Base-by-base conservation (phyloP, 2,888 invertebrate genomes). In the Synanthedon tipuliformis region DNA sequence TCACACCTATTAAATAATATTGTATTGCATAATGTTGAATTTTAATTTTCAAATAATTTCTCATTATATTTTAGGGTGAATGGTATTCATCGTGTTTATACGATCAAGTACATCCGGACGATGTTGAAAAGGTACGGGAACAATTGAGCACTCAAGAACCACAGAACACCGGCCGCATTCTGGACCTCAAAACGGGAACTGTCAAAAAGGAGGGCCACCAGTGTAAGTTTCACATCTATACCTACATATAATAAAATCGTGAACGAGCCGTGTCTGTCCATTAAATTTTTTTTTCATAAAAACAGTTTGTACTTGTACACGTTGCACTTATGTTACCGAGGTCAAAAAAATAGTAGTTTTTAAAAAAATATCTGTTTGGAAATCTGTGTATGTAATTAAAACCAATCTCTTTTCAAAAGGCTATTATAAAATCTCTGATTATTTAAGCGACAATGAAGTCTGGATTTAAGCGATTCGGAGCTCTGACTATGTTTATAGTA, bases 191-290 rank as follows among this genome's bases (percentile, higher is more conserved):
- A 88, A 98, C 98, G 53, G 99, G 99, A 55, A 98, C 99, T 5
- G 98, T 99, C 11, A 99, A 99, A 78, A 99, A 98, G 77, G 99
- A 99, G 82, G 98, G 98, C 0, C 97, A 98, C 83, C 98, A 98
- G 87, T 97, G 96, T 96, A 86, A 93, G 94, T 71, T 48, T 49
- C 16, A 16, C 8, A 8, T 34, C 23, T 23, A 23, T 23, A 16
- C 3, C 1, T 16, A 16, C 16, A 16, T 16, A 16, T 16, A 16
- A 3, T 16, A 16, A 16, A 16, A 16, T 16, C 23, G 41, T 23
- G 4, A 23, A 23, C 23, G 23, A 23, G 23, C 4, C 23, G 23
- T 23, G 23, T 4, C 23, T 23, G 23, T 23, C 13, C 12, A n/a
- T 53, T 48, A 27, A 27, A 54, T 23, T 4, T 23, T n/a, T n/a